Conservation (phyloP, 1,140 invertebrate species). For the Myzus persicae region DNA sequence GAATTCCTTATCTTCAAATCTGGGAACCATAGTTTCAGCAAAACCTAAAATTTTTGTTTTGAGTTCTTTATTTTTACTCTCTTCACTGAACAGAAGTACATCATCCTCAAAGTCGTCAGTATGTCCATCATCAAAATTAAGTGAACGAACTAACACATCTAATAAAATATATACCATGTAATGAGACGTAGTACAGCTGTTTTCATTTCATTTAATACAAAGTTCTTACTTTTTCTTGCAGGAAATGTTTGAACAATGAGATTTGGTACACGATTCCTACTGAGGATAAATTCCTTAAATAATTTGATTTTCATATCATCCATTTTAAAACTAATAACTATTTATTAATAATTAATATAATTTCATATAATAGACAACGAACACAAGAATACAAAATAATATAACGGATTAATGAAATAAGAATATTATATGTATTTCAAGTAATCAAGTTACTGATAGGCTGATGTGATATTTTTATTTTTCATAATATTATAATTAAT, state of each 20-base stretch:
- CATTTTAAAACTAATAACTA: not conserved
- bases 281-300: not conserved
- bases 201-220: no score
- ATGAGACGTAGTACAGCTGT: no score
- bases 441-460: no score
- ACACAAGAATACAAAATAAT: not conserved
- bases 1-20: not conserved
- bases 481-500: not conserved
- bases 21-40: not conserved
- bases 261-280: no score
- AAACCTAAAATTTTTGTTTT: not conserved
- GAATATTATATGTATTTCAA: no score
- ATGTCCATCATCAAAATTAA: not conserved
- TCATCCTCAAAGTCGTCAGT: not conserved
- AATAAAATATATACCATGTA: no score
- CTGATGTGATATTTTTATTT: not conserved
- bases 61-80: not conserved
- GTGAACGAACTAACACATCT: no score
- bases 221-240: no score
- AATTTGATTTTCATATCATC: not conserved
- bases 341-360: not conserved
- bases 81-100: not conserved
- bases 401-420: no score
- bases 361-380: not conserved
- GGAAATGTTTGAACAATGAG: no score